These are phyloP conservation scores for Bombus pyrosoma DNA, from an alignment of 1,140 invertebrate species.

Conservation along the genomic window DNA sequence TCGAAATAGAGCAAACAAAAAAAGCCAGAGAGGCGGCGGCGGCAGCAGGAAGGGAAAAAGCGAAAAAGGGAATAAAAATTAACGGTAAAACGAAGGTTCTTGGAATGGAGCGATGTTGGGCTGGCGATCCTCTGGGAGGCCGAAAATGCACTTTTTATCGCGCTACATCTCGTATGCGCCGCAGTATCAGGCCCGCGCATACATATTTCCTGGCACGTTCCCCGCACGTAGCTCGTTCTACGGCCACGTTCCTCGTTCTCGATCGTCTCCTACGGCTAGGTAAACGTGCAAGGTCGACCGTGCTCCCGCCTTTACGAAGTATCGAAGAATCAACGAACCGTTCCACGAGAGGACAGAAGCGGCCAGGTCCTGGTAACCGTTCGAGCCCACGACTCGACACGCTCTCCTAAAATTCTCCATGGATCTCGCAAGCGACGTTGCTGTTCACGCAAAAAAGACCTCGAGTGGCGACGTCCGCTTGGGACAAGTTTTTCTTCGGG, in stretches of 20 bases:
- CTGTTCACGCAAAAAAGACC: neutral
- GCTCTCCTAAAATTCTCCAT: neutral
- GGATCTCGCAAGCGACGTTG: neutral
- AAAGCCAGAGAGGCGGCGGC: too few species aligned
- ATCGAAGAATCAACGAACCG: conserved; percentile 53
- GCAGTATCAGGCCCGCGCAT: conserved; percentile 60
- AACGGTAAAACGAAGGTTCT: conserved; percentile 9
- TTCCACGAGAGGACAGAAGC: neutral
- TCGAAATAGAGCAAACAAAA: neutral
- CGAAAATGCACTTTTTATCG: conserved; percentile 75
- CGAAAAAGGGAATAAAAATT: conserved; percentile 25
- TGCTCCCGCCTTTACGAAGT: conserved; percentile 15
- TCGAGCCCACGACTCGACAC: too few species aligned
- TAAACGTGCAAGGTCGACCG: conserved; percentile 59
- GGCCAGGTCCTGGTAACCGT: neutral
- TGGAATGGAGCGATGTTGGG: neutral
- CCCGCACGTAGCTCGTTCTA: conserved; percentile 51
- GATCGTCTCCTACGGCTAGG: conserved; percentile 50
- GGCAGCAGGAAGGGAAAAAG: neutral
- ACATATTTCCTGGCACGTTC: conserved; percentile 73
- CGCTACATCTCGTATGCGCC: conserved; percentile 69
- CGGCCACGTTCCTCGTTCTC: conserved; percentile 45
- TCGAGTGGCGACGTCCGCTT: conserved; percentile 3
- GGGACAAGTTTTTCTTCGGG: conserved; percentile 12
- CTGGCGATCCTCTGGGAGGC: conserved; percentile 57